Evolutionary conservation across 2,113 vertebrate species (phyloP).

Genomic region (Cariama cristata): DNA sequence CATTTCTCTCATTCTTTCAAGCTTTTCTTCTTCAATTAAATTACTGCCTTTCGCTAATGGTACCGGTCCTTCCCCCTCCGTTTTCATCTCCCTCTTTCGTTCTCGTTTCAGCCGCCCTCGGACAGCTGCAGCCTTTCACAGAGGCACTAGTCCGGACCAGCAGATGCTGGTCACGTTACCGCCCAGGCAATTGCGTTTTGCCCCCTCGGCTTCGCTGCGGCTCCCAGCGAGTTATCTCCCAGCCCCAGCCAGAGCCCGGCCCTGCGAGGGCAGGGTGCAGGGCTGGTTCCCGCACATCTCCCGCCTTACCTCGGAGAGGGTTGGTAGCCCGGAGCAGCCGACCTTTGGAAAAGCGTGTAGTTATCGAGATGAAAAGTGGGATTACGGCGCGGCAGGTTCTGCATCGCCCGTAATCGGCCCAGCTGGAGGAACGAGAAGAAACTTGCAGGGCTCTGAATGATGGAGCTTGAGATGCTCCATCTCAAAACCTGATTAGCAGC

Average conservation of each 20-base stretch:
- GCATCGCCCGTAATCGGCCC: accelerated
- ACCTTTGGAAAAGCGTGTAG: not conserved
- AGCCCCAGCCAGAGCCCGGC: accelerated
- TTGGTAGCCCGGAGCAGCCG: not conserved
- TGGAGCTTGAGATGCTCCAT: not conserved
- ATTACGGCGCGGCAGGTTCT: not conserved
- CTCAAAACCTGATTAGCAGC: not conserved
- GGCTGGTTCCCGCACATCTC: not conserved
- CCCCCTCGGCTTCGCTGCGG: not conserved
- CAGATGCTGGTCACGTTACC: not conserved
- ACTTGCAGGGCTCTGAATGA: not conserved
- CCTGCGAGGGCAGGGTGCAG: not conserved
- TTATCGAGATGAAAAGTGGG: not conserved
- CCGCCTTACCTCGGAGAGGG: not conserved
- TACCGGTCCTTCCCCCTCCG: not conserved
- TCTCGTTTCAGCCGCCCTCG: not conserved
- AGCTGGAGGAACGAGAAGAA: not conserved
- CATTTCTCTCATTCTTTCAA: not conserved
- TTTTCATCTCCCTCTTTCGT: not conserved
- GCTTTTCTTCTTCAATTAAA: not conserved
- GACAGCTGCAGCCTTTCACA: not conserved
- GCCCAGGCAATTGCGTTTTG: not conserved
- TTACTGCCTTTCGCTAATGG: not conserved
- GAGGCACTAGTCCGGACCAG: not conserved
- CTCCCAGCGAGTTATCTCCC: not conserved